Base-by-base conservation (phyloP, 2,888 invertebrate genomes). In the Scelioninae gen. 2 region DNA sequence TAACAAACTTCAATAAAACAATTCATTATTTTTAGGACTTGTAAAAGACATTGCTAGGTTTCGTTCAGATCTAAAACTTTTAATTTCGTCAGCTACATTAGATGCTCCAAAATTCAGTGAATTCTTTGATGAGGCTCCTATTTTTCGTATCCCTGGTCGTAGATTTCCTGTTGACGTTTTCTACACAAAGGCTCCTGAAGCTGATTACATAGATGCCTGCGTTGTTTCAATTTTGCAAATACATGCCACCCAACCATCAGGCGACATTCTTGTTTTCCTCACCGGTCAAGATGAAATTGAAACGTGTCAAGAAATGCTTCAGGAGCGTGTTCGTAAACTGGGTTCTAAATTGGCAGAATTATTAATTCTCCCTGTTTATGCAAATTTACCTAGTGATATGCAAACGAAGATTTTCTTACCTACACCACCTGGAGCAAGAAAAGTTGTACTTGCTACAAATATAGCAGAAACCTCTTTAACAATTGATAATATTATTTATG, bases 401-500 rank as follows among this genome's bases (percentile, higher is more conserved):
- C 99, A 99, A 87, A 95, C 97, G 1, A 98, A 98, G 87, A 98
- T 99, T 81, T 99, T 99, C 87, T 96, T 97, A 80, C 97, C 97
- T 0, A 98, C 98, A 0, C 99, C 99, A 37, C 94, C 94, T 6
- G 95, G 96, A 74, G 97, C 98, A 0, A 90, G 99, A 73, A 99
- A 99, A 89, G 96, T 98, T 9, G 94, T 99, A 6, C 87, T 99
- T 45, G 99, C 99, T 0, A 99, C 99, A 13, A 99, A 99, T 83
- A 99, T 99, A 81, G 99, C 99, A 0, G 99, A 99, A 88, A 99
- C 99, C 0, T 98, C 98, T 1, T 88, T 99, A 28, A 99, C 99
- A 0, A 99, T 99, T 78, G 98, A 99, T 85, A 98, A 98, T 81
- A 99, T 99, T 76, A 93, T 96, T 73, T 99, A 97, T 87, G 99